Conservation (phyloP, 92 coral and sea anemone genomes). For the Phenganax subtilis region DNA sequence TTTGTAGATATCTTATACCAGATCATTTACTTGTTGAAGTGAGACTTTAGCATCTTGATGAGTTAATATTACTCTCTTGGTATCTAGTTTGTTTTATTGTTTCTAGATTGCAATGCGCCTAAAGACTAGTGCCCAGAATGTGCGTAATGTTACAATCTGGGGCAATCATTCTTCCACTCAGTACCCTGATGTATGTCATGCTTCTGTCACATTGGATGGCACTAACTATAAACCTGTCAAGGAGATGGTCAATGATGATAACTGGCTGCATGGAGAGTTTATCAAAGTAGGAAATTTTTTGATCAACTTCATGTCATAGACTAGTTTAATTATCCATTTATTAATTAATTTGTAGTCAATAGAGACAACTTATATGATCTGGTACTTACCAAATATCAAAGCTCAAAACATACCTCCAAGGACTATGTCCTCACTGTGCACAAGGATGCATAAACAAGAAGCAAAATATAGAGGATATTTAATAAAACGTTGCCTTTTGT, state of each 20-base stretch:
- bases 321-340: not conserved
- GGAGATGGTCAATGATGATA: slow-evolving; percentile 73
- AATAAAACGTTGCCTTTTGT: not conserved
- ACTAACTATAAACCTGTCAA: slow-evolving; percentile 51
- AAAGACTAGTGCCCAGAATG: slow-evolving; percentile 56
- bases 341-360: not conserved
- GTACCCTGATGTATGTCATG: slow-evolving; percentile 96
- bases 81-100: not conserved
- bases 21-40: not conserved
- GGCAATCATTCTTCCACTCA: slow-evolving; percentile 98
- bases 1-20: not conserved
- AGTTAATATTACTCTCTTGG: not conserved
- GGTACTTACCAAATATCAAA: too few species aligned
- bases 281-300: slow-evolving; percentile 58
- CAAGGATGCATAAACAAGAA: too few species aligned
- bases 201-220: slow-evolving; percentile 52
- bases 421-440: too few species aligned
- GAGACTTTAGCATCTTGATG: too few species aligned
- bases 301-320: not conserved
- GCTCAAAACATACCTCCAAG: too few species aligned
- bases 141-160: slow-evolving; percentile 82
- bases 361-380: too few species aligned
- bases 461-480: too few species aligned
- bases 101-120: slow-evolving; percentile 68
- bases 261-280: slow-evolving; percentile 85